Base-by-base conservation (phyloP, 2,113 vertebrate species). In the Podiceps cristatus region DNA sequence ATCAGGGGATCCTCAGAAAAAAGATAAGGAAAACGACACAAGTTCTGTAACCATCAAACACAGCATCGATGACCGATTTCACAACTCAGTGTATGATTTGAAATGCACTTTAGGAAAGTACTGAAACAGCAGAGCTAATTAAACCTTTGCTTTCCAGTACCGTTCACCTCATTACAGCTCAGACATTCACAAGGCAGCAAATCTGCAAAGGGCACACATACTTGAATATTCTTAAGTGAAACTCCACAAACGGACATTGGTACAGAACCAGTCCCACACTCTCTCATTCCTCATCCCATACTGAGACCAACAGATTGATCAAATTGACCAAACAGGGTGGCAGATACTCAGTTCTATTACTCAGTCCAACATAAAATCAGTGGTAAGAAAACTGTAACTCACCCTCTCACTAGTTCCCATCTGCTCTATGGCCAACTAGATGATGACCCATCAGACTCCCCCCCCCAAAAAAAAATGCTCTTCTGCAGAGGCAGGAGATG, bases 141-240 rank as follows among this genome's bases (percentile, higher is more conserved):
- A 94, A 96, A 96, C 66, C 13, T 88, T 86, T 77, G 63, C 59
- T 84, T 95, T 96, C 79, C 68, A 77, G 75, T 68, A 86, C 28
- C 49, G 63, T 77, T 88, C 78, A 92, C 53, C 45, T 79, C 90
- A 76, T 83, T 95, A 88, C 29, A 85, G 59, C 66, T 91, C 80
- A 56, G 66, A n/a, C 4, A 28, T 78, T 92, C 75, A 68, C n/a
- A 88, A 42, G 37, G 79, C 68, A 94, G 58, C 64, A 90, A 40
- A 93, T 86, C 53, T 56, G 69, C 67, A 64, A 55, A 25, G 62
- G 69, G 53, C 18, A 18, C 27, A 42, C 11, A 11, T 14, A 67
- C 13, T 37, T 72, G 59, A 86, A 80, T 56, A 56, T 62, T 90
- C 56, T 77, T 29, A 44, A 84, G 10, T 13, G 55, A 45, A 75